A percentile compares a stretch with the other conserved stretches of the same genome.
These are phyloP conservation scores for Drosophila pegasa DNA, from an alignment of 2,888 invertebrate genomes.

Conservation along the genomic window DNA sequence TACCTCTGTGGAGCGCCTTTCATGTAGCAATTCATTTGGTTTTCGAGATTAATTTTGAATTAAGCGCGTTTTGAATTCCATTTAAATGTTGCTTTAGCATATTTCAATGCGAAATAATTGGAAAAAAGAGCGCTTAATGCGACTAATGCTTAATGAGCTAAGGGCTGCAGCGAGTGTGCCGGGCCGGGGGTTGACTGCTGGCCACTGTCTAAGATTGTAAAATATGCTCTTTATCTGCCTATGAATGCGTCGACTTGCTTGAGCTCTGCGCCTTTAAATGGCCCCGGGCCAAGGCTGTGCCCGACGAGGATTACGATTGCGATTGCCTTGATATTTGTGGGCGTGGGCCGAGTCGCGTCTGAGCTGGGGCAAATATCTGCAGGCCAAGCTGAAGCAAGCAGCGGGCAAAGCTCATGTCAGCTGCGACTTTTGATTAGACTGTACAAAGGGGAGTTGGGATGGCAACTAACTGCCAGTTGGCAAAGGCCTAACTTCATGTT, in stretches of 20 bases:
- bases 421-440: constrained; percentile 1
- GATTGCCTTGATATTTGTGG: constrained; percentile 13
- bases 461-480: not conserved
- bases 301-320: not conserved
- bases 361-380: not conserved
- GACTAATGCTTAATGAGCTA: constrained; percentile 73
- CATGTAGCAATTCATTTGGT: constrained; percentile 67
- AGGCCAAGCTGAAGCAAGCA: not conserved
- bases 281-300: constrained; percentile 21
- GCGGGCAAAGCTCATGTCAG: not conserved
- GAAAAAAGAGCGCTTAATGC: constrained; percentile 62
- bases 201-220: constrained; percentile 16
- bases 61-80: constrained; percentile 76
- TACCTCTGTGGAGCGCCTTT: constrained; percentile 33
- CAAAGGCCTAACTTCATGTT: not conserved
- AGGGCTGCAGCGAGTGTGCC: constrained; percentile 11
- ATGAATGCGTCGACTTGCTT: not conserved
- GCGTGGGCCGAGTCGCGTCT: not conserved
- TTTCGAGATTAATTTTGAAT: constrained; percentile 76
- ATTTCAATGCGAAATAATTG: constrained; percentile 63
- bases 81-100: constrained; percentile 60
- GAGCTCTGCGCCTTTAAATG: constrained; percentile 32
- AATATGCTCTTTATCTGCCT: constrained; percentile 51
- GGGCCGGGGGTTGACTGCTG: not conserved
- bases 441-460: not conserved